These are phyloP conservation scores for Takifugu bimaculatus DNA, from an alignment of 2,113 vertebrate genomes.

Conservation along the genomic window DNA sequence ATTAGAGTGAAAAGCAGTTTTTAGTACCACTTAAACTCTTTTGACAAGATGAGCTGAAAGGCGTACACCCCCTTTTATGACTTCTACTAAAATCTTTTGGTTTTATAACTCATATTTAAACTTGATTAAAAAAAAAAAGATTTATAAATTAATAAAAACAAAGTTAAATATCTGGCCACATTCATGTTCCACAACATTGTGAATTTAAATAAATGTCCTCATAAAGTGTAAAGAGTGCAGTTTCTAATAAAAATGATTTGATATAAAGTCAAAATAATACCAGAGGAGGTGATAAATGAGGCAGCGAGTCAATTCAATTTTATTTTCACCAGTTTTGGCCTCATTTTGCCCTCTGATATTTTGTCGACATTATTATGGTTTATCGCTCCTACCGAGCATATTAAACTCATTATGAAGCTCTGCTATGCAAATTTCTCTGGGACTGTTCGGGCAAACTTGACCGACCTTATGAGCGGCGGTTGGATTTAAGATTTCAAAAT, in stretches of 20 bases:
- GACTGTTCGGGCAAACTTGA: constrained; percentile 12
- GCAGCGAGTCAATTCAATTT: constrained; percentile 9
- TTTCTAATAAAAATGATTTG: constrained; percentile 1
- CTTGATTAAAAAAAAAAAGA: too few species aligned
- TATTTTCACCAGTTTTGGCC: constrained; percentile 2
- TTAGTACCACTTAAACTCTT: too few species aligned
- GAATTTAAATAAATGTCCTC: not conserved
- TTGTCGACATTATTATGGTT: constrained; percentile 11
- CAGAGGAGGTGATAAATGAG: constrained; percentile 4
- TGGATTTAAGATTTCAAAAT: constrained; percentile 47
- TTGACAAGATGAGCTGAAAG: too few species aligned
- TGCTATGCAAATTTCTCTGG: constrained; percentile 30
- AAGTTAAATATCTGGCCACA: too few species aligned
- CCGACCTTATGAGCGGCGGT: constrained; percentile 35
- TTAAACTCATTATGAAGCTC: constrained; percentile 34
- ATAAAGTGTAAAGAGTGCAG: not conserved
- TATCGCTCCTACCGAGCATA: constrained; percentile 32
- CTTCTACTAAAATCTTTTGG: too few species aligned
- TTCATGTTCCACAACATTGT: not conserved
- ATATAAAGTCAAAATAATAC: constrained; percentile 5
- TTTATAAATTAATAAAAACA: too few species aligned
- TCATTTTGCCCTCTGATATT: constrained; percentile 11
- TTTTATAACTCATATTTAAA: too few species aligned
- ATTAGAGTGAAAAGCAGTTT: too few species aligned
- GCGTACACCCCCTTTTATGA: too few species aligned